These are phyloP conservation scores for Microplitis deprimator DNA, from an alignment of 2,888 invertebrate species.

Conservation along the genomic window DNA sequence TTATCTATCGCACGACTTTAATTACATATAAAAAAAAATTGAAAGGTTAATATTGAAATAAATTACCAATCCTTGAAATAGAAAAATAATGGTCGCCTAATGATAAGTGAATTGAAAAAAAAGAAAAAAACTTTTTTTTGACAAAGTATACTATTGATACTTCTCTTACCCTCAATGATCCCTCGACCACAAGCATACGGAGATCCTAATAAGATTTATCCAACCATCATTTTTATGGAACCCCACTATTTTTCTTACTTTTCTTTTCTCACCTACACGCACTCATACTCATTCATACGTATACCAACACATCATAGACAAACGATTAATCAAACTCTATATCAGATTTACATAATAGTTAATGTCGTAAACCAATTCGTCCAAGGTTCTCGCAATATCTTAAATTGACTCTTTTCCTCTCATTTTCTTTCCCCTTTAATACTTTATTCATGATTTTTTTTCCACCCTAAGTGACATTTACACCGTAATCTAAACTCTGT, in stretches of 20 bases:
- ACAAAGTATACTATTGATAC: background rate
- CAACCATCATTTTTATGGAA: constrained; percentile 25
- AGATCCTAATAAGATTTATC: constrained; percentile 37
- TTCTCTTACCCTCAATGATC: constrained; percentile 10
- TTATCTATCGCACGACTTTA: background rate
- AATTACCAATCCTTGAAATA: background rate
- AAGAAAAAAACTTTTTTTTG: background rate
- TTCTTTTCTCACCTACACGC: constrained; percentile 16
- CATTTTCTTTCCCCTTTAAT: constrained; percentile 13
- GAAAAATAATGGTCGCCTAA: background rate
- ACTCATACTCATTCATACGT: background rate
- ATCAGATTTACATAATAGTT: constrained; percentile 39
- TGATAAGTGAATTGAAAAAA: background rate
- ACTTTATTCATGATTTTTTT: constrained; percentile 13
- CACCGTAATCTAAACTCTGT: constrained; percentile 29
- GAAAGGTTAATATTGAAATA: background rate
- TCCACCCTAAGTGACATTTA: constrained; percentile 41
- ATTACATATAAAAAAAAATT: background rate
- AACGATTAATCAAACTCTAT: constrained; percentile 37
- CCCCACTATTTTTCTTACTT: constrained; percentile 26
- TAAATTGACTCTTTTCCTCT: constrained; percentile 24
- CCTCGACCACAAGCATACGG: constrained; percentile 32
- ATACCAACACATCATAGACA: constrained; percentile 22
- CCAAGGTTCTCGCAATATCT: constrained; percentile 37
- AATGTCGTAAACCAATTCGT: constrained; percentile 36